Evolutionary conservation across 2,113 vertebrate genomes (phyloP).

Genomic region (Gallinago undulata): DNA sequence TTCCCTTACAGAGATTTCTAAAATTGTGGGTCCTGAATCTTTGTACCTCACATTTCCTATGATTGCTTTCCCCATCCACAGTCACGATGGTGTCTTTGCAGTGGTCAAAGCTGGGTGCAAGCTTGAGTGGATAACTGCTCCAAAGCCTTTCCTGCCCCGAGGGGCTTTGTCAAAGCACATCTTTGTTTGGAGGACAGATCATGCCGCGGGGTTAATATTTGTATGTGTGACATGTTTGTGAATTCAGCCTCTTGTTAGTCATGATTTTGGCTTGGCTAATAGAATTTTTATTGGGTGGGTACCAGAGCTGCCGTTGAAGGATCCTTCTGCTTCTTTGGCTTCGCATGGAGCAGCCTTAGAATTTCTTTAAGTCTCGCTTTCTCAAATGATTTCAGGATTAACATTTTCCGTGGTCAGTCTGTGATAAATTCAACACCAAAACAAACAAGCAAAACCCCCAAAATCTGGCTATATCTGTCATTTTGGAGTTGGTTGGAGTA

Average conservation of each 20-base stretch:
- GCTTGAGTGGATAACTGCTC: neutral
- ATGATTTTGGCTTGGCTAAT: slow-evolving; percentile 64
- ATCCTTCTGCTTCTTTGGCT: slow-evolving; percentile 7
- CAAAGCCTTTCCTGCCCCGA: neutral
- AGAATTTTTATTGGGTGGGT: slow-evolving; percentile 63
- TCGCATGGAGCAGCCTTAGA: neutral
- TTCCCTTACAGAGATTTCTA: neutral
- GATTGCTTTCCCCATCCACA: neutral
- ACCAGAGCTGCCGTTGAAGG: slow-evolving; percentile 67
- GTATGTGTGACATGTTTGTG: slow-evolving; percentile 61
- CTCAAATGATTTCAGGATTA: neutral
- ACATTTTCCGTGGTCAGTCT: neutral
- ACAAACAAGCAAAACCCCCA: neutral
- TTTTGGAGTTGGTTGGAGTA: neutral
- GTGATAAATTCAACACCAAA: neutral
- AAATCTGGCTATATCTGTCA: neutral
- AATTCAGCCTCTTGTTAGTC: slow-evolving; percentile 66
- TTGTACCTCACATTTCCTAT: neutral
- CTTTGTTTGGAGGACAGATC: neutral
- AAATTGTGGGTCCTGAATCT: neutral
- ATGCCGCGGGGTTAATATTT: slow-evolving; percentile 53
- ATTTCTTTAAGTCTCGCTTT: neutral
- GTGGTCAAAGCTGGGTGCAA: neutral
- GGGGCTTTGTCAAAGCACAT: neutral
- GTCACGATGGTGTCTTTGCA: fast-evolving